Evolutionary conservation across 1,140 invertebrate species (phyloP).

Genomic region (Penaeus indicus): DNA sequence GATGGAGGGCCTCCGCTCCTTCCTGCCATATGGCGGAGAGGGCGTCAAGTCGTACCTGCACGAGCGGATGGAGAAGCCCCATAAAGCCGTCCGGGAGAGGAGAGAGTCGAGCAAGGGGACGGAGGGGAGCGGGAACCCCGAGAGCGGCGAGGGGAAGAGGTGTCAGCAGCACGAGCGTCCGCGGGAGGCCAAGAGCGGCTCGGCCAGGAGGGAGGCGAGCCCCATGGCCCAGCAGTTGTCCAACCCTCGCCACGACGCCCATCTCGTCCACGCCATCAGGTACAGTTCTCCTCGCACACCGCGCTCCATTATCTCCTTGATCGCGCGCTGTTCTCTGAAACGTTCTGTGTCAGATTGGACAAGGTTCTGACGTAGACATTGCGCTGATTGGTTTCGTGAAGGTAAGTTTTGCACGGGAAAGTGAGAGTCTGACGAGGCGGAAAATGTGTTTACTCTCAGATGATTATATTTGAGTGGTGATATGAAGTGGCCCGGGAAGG

Average conservation of each 20-base stretch:
- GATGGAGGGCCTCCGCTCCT: slow-evolving; percentile 28
- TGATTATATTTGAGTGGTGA: too few species aligned
- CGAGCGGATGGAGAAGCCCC: slow-evolving; percentile 33
- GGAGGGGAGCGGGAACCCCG: slow-evolving; percentile 14
- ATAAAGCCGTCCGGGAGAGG: slow-evolving; percentile 31
- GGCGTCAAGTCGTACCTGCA: slow-evolving; percentile 36
- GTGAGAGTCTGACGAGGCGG: too few species aligned
- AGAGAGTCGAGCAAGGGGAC: slow-evolving; percentile 13
- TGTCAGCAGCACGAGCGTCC: background rate
- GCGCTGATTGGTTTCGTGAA: too few species aligned
- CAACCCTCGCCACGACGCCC: slow-evolving; percentile 55
- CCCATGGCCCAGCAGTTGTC: slow-evolving; percentile 47
- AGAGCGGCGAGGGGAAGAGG: slow-evolving; percentile 8
- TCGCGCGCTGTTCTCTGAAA: too few species aligned
- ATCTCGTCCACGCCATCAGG: slow-evolving; percentile 58
- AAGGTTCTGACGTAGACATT: too few species aligned
- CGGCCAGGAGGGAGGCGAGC: background rate
- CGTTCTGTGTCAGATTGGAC: too few species aligned
- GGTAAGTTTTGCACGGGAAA: too few species aligned
- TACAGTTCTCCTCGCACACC: background rate
- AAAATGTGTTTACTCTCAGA: too few species aligned
- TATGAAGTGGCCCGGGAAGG: too few species aligned
- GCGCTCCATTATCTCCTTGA: background rate
- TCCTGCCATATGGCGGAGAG: slow-evolving; percentile 38
- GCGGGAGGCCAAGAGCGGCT: slow-evolving; percentile 3